Evolutionary conservation across 1,140 invertebrate species (phyloP).

Genomic region (Camponotus floridanus): DNA sequence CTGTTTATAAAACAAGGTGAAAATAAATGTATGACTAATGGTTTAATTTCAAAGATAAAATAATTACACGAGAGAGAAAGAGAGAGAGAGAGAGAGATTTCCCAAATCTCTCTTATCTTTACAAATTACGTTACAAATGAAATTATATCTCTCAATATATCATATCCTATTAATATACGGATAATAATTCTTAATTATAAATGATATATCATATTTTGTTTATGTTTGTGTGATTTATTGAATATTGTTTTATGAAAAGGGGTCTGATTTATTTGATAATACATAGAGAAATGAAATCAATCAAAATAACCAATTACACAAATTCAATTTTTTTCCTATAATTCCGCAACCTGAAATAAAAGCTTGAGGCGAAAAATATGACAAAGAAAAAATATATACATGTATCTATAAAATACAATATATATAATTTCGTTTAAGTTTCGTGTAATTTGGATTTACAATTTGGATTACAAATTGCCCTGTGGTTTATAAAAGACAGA

Average conservation of each 20-base stretch:
- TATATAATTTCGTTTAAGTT: constrained; percentile 1
- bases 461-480: constrained; percentile 7
- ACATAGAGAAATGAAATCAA: background rate
- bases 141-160: background rate
- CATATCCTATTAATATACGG: too few species aligned
- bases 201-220: too few species aligned
- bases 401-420: background rate
- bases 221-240: background rate
- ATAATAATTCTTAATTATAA: too few species aligned
- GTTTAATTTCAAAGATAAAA: constrained; percentile 5
- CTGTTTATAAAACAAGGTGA: constrained; percentile 4
- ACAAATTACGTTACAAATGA: background rate
- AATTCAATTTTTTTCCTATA: constrained; percentile 1
- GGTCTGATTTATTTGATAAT: background rate
- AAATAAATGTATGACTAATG: constrained; percentile 2
- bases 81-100: background rate
- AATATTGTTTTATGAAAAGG: background rate
- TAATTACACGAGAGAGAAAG: background rate
- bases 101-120: background rate
- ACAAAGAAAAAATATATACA: background rate
- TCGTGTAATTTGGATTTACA: constrained; percentile 12
- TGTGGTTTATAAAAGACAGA: background rate
- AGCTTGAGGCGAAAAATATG: background rate
- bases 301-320: constrained; percentile 22
- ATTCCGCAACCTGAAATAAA: background rate